phyloP scores from a whole-genome alignment of 53 echinoderm and acorn worm genomes.

The Zoroaster sp. region DNA sequence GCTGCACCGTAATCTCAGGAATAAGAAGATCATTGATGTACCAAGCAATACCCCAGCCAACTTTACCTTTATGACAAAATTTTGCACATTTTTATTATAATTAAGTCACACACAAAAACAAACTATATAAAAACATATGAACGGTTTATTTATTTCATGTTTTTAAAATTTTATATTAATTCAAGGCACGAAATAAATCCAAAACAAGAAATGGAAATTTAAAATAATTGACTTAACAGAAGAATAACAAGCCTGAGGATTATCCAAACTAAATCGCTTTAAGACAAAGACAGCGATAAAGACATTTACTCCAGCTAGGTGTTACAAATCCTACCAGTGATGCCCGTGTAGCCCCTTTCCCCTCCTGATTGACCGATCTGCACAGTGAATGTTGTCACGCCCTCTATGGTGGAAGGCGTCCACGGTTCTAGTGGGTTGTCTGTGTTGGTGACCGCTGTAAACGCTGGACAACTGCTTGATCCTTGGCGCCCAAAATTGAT shows the following conservation, averaged over 20 bases:
- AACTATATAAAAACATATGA: too few relatives aligned
- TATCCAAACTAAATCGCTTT: neutral
- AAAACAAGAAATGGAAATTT: too few relatives aligned
- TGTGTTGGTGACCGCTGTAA: neutral
- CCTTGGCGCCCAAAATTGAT: slow-evolving; percentile 67
- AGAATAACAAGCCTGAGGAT: neutral
- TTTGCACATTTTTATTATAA: too few relatives aligned
- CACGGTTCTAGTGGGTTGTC: slow-evolving; percentile 30
- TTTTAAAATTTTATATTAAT: too few relatives aligned
- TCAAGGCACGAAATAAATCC: too few relatives aligned
- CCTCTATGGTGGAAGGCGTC: slow-evolving; percentile 7
- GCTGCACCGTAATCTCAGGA: slow-evolving; percentile 72
- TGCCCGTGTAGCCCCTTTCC: slow-evolving; percentile 74
- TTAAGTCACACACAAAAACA: too few relatives aligned
- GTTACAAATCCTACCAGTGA: slow-evolving; percentile 67
- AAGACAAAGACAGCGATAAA: neutral
- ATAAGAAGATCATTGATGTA: slow-evolving; percentile 78
- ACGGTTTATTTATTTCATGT: too few relatives aligned
- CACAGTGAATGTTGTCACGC: slow-evolving; percentile 31
- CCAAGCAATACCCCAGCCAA: slow-evolving; percentile 87
- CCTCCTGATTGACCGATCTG: slow-evolving; percentile 90
- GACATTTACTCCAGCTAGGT: neutral
- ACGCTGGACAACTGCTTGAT: slow-evolving; percentile 32
- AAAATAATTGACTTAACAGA: too few relatives aligned
- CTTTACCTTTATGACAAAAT: too few relatives aligned